Conservation (phyloP, 2,888 invertebrate species). For the Papilio protenor region DNA sequence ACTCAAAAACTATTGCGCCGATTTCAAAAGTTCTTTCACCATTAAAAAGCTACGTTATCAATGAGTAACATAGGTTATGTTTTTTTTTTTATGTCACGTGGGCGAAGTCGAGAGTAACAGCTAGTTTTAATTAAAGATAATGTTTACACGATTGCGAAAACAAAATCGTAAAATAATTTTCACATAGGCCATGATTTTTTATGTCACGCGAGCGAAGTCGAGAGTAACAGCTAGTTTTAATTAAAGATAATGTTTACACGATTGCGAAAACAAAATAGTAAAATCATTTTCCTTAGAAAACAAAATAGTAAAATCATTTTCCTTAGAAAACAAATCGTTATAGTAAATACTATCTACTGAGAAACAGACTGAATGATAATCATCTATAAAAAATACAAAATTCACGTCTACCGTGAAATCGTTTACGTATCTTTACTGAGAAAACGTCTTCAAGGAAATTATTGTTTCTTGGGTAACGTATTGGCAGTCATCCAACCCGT, state of each 20-base stretch:
- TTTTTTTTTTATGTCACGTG: too few relatives aligned
- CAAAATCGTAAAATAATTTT: too few relatives aligned
- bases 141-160: not conserved
- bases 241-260: not conserved
- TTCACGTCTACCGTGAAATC: constrained; percentile 44
- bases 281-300: not conserved
- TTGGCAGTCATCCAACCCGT: constrained; percentile 33
- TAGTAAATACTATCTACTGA: not conserved
- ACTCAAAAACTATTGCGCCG: too few relatives aligned
- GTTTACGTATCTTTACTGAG: constrained; percentile 55
- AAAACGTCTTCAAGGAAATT: constrained; percentile 63
- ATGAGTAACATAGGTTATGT: too few relatives aligned
- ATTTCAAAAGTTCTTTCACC: too few relatives aligned
- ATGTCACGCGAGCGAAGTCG: too few relatives aligned
- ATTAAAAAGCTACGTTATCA: too few relatives aligned
- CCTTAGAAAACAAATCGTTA: not conserved
- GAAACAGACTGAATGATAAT: constrained; percentile 1
- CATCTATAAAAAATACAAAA: constrained; percentile 38
- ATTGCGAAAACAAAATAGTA: not conserved
- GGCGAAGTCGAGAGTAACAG: too few relatives aligned
- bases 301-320: not conserved
- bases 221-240: too few relatives aligned
- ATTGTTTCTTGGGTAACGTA: constrained; percentile 37
- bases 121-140: not conserved
- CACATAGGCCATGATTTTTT: too few relatives aligned